Percentiles rank a stretch among this genome's conserved stretches.
phyloP scores from a whole-genome alignment of 2,113 vertebrate species.

The Misgurnus mizolepis region DNA sequence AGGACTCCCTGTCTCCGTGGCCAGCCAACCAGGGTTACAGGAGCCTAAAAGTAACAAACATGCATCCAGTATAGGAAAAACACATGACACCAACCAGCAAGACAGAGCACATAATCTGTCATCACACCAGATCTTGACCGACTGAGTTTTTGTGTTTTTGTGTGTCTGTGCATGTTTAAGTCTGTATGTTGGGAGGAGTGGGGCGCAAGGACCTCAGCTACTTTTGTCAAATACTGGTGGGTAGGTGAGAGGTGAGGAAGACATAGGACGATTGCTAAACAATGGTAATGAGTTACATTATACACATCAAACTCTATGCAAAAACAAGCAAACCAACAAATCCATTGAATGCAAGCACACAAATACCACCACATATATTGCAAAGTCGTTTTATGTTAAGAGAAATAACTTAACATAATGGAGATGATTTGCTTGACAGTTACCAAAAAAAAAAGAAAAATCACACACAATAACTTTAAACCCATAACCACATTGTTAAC shows the following conservation, averaged over 20 bases:
- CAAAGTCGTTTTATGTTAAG: conserved; percentile 48
- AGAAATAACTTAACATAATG: conserved; percentile 48
- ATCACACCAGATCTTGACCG: conserved; percentile 31
- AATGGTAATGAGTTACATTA: conserved; percentile 43
- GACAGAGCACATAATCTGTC: conserved; percentile 43
- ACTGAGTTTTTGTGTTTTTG: conserved; percentile 12
- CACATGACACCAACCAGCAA: conserved; percentile 46
- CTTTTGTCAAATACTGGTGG: conserved; percentile 29
- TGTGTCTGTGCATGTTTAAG: conserved; percentile 3
- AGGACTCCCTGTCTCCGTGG: conserved; percentile 41
- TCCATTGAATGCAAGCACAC: conserved; percentile 50
- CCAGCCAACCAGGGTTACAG: conserved; percentile 45
- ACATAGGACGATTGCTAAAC: conserved; percentile 26
- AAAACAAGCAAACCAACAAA: conserved; percentile 44
- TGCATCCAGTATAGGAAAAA: conserved; percentile 49
- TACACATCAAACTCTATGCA: conserved; percentile 30
- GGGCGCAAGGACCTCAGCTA: conserved; percentile 16
- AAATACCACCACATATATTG: conserved; percentile 40
- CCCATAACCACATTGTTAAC: conserved; percentile 49
- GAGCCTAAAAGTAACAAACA: conserved; percentile 53
- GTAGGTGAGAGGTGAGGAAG: conserved; percentile 28
- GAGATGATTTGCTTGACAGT: conserved; percentile 51
- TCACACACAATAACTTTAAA: conserved; percentile 37
- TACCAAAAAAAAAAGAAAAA: conserved; percentile 17
- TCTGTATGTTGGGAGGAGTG: background rate